phyloP scores from a whole-genome alignment of 2,888 invertebrate genomes.

The Cataglyphis livida region DNA sequence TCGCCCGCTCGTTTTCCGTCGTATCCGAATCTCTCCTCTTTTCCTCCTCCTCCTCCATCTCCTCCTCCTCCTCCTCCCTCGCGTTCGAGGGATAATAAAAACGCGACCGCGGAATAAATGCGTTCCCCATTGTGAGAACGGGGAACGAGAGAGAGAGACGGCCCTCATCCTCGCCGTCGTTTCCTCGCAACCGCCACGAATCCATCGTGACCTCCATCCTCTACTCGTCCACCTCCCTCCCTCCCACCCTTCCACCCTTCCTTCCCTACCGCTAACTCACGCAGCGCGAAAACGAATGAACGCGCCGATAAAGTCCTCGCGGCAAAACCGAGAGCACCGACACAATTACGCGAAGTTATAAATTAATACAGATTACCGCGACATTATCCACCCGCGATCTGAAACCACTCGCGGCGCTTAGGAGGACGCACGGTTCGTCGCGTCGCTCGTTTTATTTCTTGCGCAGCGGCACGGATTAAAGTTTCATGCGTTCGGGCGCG shows the following conservation, averaged over 20 bases:
- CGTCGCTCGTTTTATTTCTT: constrained; percentile 32
- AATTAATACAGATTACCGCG: constrained; percentile 71
- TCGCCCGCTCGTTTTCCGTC: constrained; percentile 57
- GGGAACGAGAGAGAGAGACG: constrained; percentile 62
- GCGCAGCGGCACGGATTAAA: constrained; percentile 35
- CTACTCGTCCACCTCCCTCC: constrained; percentile 15
- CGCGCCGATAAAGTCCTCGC: constrained; percentile 70
- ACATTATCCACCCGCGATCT: constrained; percentile 55
- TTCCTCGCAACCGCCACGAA: constrained; percentile 35
- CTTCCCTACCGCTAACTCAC: constrained; percentile 16
- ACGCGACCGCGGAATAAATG: constrained; percentile 78
- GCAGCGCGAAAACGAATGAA: constrained; percentile 61
- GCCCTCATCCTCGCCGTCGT: constrained; percentile 53
- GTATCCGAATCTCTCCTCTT: constrained; percentile 34
- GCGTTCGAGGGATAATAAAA: constrained; percentile 76
- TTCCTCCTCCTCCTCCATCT: constrained; percentile 15
- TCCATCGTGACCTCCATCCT: constrained; percentile 46
- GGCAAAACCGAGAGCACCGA: constrained; percentile 57
- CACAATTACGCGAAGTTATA: constrained; percentile 64
- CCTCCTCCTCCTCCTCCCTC: background rate
- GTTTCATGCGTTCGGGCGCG: constrained; percentile 8
- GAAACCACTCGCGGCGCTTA: background rate
- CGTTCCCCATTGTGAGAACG: constrained; percentile 76
- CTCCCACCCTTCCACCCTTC: background rate
- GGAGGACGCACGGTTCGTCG: constrained; percentile 10